Conservation (phyloP, 1,140 invertebrate species). For the Dreissena polymorpha region DNA sequence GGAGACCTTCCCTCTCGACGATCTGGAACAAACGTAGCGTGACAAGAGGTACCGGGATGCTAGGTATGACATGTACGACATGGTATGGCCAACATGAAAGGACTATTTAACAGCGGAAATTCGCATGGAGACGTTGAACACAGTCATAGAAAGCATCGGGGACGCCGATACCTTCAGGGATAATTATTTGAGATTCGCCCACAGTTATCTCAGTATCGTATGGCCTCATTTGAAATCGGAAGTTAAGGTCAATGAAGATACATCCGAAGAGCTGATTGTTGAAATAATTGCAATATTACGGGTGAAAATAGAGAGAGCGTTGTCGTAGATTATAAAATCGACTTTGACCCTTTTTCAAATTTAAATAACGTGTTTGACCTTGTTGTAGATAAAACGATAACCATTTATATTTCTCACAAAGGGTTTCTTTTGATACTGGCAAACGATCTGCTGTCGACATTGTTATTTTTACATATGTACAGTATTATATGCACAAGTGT, state of each 20-base stretch:
- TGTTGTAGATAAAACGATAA: too few species aligned
- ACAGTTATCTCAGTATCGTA: conserved; percentile 5
- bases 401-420: too few species aligned
- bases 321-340: too few species aligned
- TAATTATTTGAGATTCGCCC: conserved; percentile 1
- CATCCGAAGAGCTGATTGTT: too few species aligned
- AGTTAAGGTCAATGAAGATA: not conserved
- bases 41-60: conserved; percentile 3
- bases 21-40: not conserved
- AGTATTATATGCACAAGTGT: too few species aligned
- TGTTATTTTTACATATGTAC: too few species aligned
- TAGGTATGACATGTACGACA: conserved; percentile 6
- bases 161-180: not conserved
- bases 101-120: not conserved
- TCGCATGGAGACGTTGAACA: not conserved
- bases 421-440: too few species aligned
- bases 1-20: not conserved
- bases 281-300: too few species aligned
- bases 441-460: too few species aligned
- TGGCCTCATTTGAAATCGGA: conserved; percentile 14
- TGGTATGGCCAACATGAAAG: conserved; percentile 8
- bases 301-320: too few species aligned
- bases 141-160: not conserved
- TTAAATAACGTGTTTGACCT: too few species aligned
- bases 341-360: too few species aligned